phyloP scores from a whole-genome alignment of 2,888 invertebrate genomes.

The Baccha elongata region DNA sequence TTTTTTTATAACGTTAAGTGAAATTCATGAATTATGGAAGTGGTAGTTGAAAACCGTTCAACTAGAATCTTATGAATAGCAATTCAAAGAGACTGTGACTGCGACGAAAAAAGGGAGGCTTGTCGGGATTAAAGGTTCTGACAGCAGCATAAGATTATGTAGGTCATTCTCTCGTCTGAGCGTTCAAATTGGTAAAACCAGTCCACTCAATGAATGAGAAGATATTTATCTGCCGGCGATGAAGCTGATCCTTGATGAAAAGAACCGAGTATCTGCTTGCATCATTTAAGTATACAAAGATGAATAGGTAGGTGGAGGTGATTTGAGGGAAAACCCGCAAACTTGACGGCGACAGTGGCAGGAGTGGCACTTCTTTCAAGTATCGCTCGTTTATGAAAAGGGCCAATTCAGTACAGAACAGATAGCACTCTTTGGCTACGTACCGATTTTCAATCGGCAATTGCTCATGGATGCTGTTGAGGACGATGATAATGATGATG shows the following conservation, averaged over 20 bases:
- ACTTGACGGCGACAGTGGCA: slow-evolving; percentile 18
- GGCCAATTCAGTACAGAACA: not conserved
- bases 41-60: slow-evolving; percentile 37
- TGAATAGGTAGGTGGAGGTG: slow-evolving; percentile 4
- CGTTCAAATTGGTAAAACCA: slow-evolving; percentile 8
- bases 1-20: slow-evolving; percentile 26
- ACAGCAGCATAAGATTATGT: slow-evolving; percentile 19
- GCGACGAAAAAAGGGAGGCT: not conserved
- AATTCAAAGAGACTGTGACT: slow-evolving; percentile 20
- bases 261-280: not conserved
- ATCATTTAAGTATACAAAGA: slow-evolving; percentile 6
- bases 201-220: slow-evolving; percentile 23
- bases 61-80: slow-evolving; percentile 38
- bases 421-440: not conserved
- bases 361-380: slow-evolving; percentile 36
- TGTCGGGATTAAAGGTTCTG: slow-evolving; percentile 26
- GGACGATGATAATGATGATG: slow-evolving; percentile 15
- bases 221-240: slow-evolving; percentile 30
- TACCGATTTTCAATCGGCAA: slow-evolving; percentile 28
- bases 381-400: slow-evolving; percentile 28
- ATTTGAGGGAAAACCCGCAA: slow-evolving; percentile 22
- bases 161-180: slow-evolving; percentile 11
- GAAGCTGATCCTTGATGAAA: slow-evolving; percentile 18
- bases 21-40: slow-evolving; percentile 56
- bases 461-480: slow-evolving; percentile 48